Conservation (phyloP, 2,888 invertebrate species). For the Polymixis lichenea region DNA sequence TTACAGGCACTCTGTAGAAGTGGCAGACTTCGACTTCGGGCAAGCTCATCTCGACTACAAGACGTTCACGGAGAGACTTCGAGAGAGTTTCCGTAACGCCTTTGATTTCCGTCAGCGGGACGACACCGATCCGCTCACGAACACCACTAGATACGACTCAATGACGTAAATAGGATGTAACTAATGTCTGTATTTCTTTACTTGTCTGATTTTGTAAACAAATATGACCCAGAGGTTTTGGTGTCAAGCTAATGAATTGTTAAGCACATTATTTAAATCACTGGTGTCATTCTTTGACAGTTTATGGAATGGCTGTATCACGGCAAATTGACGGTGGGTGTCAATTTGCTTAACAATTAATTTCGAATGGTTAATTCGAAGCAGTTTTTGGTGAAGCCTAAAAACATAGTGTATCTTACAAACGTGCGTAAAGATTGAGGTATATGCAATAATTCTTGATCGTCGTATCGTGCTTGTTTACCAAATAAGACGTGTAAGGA, state of each 20-base stretch:
- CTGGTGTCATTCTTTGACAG: neutral
- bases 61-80: constrained; percentile 95
- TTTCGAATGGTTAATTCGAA: neutral
- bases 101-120: constrained; percentile 82
- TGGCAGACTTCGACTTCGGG: constrained; percentile 97
- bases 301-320: neutral
- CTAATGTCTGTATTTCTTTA: neutral
- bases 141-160: constrained; percentile 89
- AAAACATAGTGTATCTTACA: neutral
- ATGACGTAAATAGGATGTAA: constrained; percentile 83
- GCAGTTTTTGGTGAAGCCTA: neutral
- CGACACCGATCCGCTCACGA: constrained; percentile 84
- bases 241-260: neutral
- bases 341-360: neutral
- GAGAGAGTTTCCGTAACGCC: constrained; percentile 92
- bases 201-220: constrained; percentile 36
- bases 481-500: constrained; percentile 9
- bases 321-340: neutral
- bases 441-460: neutral
- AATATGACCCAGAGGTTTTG: constrained; percentile 8
- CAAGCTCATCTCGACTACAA: constrained; percentile 96
- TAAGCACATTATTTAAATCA: neutral
- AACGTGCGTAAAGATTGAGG: neutral
- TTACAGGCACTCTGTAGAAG: constrained; percentile 94
- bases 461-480: constrained; percentile 5